Conservation (phyloP, 2,113 vertebrate species). For the Megalops atlanticus region DNA sequence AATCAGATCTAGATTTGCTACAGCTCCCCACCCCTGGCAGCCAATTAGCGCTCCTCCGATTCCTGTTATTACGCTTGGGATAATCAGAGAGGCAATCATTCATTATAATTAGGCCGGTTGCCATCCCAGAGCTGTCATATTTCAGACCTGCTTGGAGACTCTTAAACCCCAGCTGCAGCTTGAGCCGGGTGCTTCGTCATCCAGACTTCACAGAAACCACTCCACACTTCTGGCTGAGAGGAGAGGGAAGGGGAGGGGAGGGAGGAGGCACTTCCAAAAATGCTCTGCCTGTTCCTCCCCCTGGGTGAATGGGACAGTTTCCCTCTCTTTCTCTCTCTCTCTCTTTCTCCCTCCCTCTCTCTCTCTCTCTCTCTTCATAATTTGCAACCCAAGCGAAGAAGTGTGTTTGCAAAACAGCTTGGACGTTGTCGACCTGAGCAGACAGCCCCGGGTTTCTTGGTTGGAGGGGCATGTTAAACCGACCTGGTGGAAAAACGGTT, state of each 20-base stretch:
- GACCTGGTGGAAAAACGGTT: conserved; percentile 5
- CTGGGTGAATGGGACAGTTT: too few relatives aligned
- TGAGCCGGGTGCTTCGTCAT: conserved; percentile 49
- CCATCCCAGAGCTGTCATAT: conserved; percentile 61
- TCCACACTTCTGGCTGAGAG: conserved; percentile 11
- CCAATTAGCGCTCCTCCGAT: conserved; percentile 51
- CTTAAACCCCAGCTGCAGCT: conserved; percentile 39
- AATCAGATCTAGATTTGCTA: conserved; percentile 55
- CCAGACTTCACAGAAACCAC: conserved; percentile 49
- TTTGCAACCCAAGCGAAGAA: conserved; percentile 51
- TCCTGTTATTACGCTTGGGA: conserved; percentile 48
- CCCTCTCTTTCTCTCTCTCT: conserved; percentile 29
- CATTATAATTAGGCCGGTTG: conserved; percentile 67
- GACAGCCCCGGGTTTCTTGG: background rate
- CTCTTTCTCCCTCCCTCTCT: conserved; percentile 24
- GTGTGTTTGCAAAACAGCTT: conserved; percentile 48
- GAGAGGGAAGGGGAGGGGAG: background rate
- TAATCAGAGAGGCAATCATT: conserved; percentile 69
- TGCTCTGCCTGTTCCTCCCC: conserved; percentile 6
- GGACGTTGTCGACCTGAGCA: conserved; percentile 25
- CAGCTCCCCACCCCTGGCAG: conserved; percentile 63
- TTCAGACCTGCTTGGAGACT: conserved; percentile 44
- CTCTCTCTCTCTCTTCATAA: conserved; percentile 26
- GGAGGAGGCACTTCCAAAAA: too few relatives aligned
- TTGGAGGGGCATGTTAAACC: background rate